Percentiles rank a stretch among this genome's conserved stretches.
Conservation (phyloP, 2,797 vertebrate species). For the Aeoliscus strigatus region DNA sequence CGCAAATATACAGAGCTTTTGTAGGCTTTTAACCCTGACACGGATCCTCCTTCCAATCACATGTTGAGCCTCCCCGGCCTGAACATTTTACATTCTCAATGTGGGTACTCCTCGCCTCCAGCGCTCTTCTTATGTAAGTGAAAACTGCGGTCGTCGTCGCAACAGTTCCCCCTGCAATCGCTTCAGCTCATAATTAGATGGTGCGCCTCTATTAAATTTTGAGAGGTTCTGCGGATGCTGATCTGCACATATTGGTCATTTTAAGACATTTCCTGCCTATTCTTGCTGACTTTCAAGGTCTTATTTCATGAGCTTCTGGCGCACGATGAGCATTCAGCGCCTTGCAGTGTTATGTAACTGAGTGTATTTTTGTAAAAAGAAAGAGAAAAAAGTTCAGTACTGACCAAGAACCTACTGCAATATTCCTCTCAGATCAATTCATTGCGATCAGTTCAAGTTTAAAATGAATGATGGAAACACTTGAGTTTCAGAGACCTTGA, state of each 20-base stretch:
- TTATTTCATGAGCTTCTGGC: not conserved
- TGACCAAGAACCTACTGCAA: no score
- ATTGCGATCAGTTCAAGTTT: not conserved
- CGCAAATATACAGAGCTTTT: conserved; percentile 66
- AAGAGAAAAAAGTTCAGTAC: no score
- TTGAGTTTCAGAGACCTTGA: not conserved
- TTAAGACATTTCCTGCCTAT: conserved; percentile 5
- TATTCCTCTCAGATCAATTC: no score
- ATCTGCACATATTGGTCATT: not conserved
- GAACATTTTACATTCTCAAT: conserved; percentile 23
- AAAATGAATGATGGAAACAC: not conserved
- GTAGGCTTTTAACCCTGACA: conserved; percentile 58
- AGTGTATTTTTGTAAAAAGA: no score
- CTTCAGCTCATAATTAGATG: conserved; percentile 14
- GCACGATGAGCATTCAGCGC: no score
- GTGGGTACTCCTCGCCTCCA: conserved; percentile 24
- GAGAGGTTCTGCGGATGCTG: not conserved
- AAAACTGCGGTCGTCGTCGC: conserved; percentile 29
- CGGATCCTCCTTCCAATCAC: conserved; percentile 62
- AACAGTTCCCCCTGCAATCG: conserved; percentile 15
- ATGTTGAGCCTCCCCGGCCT: conserved; percentile 37
- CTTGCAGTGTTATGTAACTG: no score
- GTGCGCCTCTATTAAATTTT: not conserved
- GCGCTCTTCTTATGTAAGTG: conserved; percentile 25
- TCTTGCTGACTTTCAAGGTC: not conserved